Evolutionary conservation across 2,888 invertebrate species (phyloP), one percentile per base, ranked within the genome.

Genomic region (Acleris cristana): DNA sequence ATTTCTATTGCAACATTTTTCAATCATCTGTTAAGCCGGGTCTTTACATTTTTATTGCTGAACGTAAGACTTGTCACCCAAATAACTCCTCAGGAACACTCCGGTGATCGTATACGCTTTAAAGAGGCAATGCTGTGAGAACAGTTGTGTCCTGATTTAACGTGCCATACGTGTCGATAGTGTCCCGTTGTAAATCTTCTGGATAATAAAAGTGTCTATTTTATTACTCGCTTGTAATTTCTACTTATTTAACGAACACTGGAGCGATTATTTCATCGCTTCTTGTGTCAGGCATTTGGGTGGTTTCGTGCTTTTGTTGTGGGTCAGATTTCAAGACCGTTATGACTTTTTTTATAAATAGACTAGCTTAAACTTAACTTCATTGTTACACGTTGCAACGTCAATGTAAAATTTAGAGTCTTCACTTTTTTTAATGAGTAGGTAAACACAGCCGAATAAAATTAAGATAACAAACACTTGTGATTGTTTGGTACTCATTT

Each of bases 61-160:
- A 40, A 40, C 40, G 14, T 40, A 40, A 34, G 10, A 40, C 40
- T 40, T 40, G 40, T 40, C 10, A 14, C 14, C 40, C 14, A 40
- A 40, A 40, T 19, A 7, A 40, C 34, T 56, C 44, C 44, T 40
- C 19, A 55, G 55, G 55, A 21, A 21, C 30, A 18, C 34, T 34
- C 16, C 44, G 40, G 40, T 56, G 68, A 63, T 52, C 69, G 34
- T 45, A 48, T 54, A 62, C 53, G 44, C 48, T 53, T 52, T 56
- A 48, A 10, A 56, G 68, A 59, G 57, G 69, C 63, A 45, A 57
- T 66, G 63, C 52, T 67, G 57, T 48, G 56, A 76, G 77, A 85
- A 83, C 80, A 80, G 78, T 79, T 78, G 78, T 77, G 79, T 63
- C 71, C 77, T 77, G 73, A 80, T 85, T 86, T 84, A 81, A 84